Conservation (phyloP, 2,797 vertebrate genomes). For the Falco berigora region DNA sequence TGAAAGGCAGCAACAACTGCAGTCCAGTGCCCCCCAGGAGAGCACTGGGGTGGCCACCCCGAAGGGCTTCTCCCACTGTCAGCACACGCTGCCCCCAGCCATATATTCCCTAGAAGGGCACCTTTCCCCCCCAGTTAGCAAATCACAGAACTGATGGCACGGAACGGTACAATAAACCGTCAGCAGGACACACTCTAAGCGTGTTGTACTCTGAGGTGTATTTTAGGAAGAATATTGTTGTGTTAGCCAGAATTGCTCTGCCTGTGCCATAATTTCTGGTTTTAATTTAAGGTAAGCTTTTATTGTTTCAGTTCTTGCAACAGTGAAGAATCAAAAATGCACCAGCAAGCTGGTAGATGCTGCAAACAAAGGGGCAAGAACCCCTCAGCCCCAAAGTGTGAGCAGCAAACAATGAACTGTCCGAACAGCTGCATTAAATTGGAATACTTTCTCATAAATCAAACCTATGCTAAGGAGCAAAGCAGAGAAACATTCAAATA, state of each 20-base stretch:
- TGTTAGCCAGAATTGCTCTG: not conserved
- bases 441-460: not conserved
- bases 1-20: not conserved
- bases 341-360: not conserved
- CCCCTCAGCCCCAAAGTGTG: not conserved
- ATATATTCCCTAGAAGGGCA: not conserved
- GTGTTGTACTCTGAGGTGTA: not conserved
- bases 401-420: not conserved
- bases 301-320: not conserved
- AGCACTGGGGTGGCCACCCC: not conserved
- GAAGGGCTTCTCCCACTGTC: not conserved
- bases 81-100: not conserved
- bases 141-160: not conserved
- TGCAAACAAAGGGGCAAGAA: not conserved
- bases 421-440: not conserved
- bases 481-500: not conserved
- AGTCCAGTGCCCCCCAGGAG: not conserved
- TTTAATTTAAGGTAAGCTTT: not conserved
- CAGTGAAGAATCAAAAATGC: not conserved
- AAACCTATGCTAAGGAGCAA: not conserved
- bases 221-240: not conserved
- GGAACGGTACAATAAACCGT: not conserved
- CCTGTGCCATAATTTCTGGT: not conserved
- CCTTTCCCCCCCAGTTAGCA: not conserved
- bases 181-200: not conserved